These are phyloP conservation scores for Semaprochilodus insignis DNA, from an alignment of 2,797 vertebrate species.

Conservation along the genomic window DNA sequence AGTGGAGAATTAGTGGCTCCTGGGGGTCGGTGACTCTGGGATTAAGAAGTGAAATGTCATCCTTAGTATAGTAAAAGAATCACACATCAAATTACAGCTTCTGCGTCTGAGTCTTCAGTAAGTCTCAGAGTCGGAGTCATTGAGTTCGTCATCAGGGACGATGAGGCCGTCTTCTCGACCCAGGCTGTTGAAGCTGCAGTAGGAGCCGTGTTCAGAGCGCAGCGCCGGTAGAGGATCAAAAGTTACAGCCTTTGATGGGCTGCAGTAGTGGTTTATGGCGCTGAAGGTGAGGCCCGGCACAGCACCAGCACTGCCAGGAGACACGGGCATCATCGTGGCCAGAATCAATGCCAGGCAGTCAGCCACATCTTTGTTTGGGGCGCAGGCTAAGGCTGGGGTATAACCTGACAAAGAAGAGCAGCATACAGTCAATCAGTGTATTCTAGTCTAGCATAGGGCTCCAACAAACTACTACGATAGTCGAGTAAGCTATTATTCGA, in stretches of 20 bases:
- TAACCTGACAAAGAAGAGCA: conserved; percentile 73
- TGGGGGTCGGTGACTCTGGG: neutral
- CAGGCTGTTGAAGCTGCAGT: conserved; percentile 88
- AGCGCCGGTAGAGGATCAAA: conserved; percentile 87
- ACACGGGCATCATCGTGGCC: conserved; percentile 95
- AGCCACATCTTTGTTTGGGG: conserved; percentile 94
- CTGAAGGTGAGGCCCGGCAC: conserved; percentile 85
- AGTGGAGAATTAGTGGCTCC: neutral
- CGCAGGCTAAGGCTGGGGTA: conserved; percentile 90
- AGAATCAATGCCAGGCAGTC: conserved; percentile 96
- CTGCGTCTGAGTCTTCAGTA: conserved; percentile 77
- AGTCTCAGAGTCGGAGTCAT: conserved; percentile 96
- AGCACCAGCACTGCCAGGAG: conserved; percentile 84
- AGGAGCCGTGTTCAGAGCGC: conserved; percentile 87
- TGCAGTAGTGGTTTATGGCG: conserved; percentile 88
- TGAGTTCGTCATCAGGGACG: conserved; percentile 89
- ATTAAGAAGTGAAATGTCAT: neutral
- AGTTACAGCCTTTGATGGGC: conserved; percentile 91
- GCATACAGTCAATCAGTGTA: neutral
- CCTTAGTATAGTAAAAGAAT: conserved; percentile 3
- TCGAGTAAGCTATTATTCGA: no score
- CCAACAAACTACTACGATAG: no score
- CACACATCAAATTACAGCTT: conserved; percentile 18
- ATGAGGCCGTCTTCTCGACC: conserved; percentile 84
- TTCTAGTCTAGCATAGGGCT: no score